phyloP scores from a whole-genome alignment of 2,797 vertebrate genomes.

The Cheracebus regulus region DNA sequence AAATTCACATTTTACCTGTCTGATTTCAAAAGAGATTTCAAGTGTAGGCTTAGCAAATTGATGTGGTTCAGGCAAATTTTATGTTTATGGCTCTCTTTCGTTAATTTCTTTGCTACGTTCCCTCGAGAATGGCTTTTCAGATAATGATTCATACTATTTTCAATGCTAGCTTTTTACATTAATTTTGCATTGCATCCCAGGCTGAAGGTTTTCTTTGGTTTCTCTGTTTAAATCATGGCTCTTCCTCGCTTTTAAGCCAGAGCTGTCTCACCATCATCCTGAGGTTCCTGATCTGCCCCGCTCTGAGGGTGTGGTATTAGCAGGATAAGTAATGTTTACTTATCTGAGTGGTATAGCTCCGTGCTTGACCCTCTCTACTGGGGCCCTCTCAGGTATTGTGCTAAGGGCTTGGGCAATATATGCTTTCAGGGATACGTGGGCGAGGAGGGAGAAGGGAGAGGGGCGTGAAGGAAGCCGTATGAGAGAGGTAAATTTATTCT shows the following conservation, averaged over 20 bases:
- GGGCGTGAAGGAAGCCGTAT: background rate
- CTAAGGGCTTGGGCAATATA: background rate
- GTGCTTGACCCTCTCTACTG: background rate
- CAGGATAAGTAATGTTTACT: background rate
- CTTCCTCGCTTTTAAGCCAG: background rate
- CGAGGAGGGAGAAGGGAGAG: background rate
- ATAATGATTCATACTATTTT: conserved; percentile 21
- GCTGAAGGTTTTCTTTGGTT: background rate
- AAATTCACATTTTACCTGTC: background rate
- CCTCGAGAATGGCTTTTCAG: conserved; percentile 6
- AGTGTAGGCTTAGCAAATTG: conserved; percentile 44
- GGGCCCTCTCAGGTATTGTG: background rate
- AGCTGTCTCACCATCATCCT: background rate
- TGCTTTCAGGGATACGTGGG: background rate
- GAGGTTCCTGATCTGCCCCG: background rate
- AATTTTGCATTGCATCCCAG: background rate
- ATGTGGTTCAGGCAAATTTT: conserved; percentile 29
- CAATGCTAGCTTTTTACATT: background rate
- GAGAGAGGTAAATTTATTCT: background rate
- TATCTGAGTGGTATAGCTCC: background rate
- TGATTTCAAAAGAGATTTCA: conserved; percentile 23
- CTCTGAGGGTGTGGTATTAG: background rate
- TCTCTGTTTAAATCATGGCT: background rate
- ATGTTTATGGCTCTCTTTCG: conserved; percentile 17
- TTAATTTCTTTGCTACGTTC: conserved; percentile 47